These are phyloP conservation scores for Toxostoma redivivum DNA, from an alignment of 2,113 vertebrate species.

Conservation along the genomic window DNA sequence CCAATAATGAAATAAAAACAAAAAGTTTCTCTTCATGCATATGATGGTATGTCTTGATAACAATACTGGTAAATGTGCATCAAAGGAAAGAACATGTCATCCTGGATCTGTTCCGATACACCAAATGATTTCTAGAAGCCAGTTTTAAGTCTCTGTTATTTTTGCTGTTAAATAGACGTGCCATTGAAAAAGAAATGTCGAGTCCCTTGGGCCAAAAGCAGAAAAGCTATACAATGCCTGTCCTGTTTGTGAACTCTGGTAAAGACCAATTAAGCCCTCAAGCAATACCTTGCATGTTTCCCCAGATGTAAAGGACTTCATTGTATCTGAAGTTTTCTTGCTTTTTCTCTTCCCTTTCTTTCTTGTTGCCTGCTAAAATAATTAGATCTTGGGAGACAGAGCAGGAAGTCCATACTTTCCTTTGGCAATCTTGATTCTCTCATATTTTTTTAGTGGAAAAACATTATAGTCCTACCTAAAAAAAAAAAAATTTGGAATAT, in stretches of 20 bases:
- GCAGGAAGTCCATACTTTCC: neutral
- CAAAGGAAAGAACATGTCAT: neutral
- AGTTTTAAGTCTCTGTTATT: neutral
- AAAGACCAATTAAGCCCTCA: conserved; percentile 8
- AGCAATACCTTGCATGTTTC: neutral
- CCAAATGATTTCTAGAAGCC: neutral
- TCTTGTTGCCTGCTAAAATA: neutral
- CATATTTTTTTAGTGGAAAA: neutral
- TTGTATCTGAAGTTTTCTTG: neutral
- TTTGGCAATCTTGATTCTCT: neutral
- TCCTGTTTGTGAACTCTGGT: conserved; percentile 31
- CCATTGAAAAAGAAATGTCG: conserved; percentile 9
- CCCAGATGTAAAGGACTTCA: neutral
- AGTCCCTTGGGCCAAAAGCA: neutral
- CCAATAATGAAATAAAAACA: neutral
- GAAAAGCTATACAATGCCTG: neutral
- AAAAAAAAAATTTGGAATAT: neutral
- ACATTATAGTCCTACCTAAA: neutral
- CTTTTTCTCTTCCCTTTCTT: neutral
- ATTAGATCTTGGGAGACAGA: neutral
- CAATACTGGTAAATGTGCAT: neutral
- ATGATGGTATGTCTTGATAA: conserved; percentile 2
- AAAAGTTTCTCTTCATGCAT: neutral
- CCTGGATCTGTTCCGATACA: neutral
- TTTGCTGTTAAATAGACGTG: neutral